These are phyloP conservation scores for Herpetotheres cachinnans DNA, from an alignment of 2,113 vertebrate genomes.

Conservation along the genomic window DNA sequence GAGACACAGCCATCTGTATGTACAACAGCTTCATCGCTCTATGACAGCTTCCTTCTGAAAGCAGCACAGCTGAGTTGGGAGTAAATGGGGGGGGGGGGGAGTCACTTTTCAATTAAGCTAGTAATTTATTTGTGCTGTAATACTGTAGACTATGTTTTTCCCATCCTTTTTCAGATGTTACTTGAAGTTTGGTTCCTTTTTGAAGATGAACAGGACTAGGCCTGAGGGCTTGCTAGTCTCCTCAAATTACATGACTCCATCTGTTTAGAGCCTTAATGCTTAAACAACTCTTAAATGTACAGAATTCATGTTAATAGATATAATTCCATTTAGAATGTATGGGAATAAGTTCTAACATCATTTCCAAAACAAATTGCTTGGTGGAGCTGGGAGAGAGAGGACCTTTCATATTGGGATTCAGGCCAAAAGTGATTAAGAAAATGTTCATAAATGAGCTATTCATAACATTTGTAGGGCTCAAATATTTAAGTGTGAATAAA, in stretches of 20 bases:
- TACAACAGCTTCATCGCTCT: not conserved
- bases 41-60: slow-evolving; percentile 33
- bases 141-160: not conserved
- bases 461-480: not conserved
- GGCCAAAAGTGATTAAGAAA: not conserved
- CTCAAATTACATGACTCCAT: not conserved
- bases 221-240: not conserved
- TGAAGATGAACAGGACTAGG: not conserved
- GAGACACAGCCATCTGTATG: slow-evolving; percentile 22
- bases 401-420: not conserved
- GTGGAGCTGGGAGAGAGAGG: not conserved
- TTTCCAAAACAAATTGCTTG: not conserved
- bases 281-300: not conserved
- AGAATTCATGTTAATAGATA: not conserved
- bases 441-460: not conserved
- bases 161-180: not conserved
- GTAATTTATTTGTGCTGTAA: slow-evolving; percentile 30
- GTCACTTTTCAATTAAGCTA: slow-evolving; percentile 9
- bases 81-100: not conserved
- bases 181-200: not conserved
- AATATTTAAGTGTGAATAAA: not conserved
- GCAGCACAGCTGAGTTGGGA: not conserved
- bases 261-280: not conserved
- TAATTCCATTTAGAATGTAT: not conserved
- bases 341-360: not conserved